phyloP scores from a whole-genome alignment of 2,797 vertebrate species.

The Syndactyla subalaris region DNA sequence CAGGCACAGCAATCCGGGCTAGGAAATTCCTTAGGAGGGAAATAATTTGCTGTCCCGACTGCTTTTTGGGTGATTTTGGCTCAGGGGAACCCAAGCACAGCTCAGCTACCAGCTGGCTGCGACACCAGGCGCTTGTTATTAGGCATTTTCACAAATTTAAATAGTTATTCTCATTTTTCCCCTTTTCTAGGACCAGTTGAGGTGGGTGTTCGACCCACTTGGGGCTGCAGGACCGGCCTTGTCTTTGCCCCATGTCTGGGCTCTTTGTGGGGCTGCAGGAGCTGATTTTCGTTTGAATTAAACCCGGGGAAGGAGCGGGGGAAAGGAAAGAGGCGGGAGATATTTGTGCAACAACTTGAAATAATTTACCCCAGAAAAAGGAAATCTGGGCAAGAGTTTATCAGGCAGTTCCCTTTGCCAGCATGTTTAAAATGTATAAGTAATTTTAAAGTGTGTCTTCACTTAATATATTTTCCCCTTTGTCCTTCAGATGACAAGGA shows the following conservation, averaged over 20 bases:
- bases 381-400: conserved; percentile 76
- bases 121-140: not conserved
- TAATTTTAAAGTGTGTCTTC: conserved; percentile 81
- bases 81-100: not conserved
- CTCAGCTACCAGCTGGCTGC: not conserved
- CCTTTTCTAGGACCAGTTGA: rapidly evolving
- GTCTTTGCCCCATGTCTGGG: rapidly evolving
- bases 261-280: not conserved
- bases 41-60: not conserved
- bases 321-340: not conserved
- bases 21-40: not conserved
- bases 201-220: not conserved
- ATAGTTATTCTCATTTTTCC: rapidly evolving
- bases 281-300: conserved; percentile 16
- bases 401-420: conserved; percentile 71
- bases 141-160: not conserved
- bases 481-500: conserved; percentile 80
- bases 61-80: not conserved
- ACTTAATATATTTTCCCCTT: conserved; percentile 81
- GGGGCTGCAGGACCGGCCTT: not conserved
- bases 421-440: conserved; percentile 79
- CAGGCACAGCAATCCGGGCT: not conserved
- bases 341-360: conserved; percentile 65
- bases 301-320: not conserved
- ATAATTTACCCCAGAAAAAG: conserved; percentile 67